Percentiles rank a stretch among this genome's conserved stretches.
phyloP scores from a whole-genome alignment of 1,140 invertebrate species.

The Macrostomum lignano region DNA sequence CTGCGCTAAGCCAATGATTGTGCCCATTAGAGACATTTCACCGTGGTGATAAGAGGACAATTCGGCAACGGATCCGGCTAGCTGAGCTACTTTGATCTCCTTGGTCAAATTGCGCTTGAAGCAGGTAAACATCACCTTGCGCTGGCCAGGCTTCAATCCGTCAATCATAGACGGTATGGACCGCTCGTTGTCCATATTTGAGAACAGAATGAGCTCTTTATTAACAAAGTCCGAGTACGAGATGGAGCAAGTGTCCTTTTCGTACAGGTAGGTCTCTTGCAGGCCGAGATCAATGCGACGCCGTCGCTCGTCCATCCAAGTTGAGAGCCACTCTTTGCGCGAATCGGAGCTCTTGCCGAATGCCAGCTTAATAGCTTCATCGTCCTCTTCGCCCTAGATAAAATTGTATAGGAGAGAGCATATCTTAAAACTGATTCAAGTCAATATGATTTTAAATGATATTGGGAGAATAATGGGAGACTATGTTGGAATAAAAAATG shows the following conservation, averaged over 20 bases:
- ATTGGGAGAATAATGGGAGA: no score
- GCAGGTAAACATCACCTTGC: constrained; percentile 77
- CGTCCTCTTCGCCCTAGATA: constrained; percentile 3
- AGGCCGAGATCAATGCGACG: constrained; percentile 43
- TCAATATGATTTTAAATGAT: no score
- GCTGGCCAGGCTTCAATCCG: constrained; percentile 78
- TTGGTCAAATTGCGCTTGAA: constrained; percentile 79
- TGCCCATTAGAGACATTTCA: constrained; percentile 65
- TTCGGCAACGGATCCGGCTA: constrained; percentile 86
- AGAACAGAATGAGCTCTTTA: constrained; percentile 79
- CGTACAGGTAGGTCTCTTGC: constrained; percentile 50
- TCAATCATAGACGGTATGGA: constrained; percentile 80
- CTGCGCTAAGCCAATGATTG: constrained; percentile 88
- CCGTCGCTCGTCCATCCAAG: constrained; percentile 78
- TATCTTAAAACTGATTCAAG: no score
- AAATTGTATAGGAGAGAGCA: no score
- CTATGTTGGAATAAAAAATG: no score
- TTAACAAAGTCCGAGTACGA: constrained; percentile 81
- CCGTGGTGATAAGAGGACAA: constrained; percentile 94
- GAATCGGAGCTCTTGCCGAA: constrained; percentile 49
- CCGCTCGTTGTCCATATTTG: constrained; percentile 77
- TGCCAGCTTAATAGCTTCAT: constrained; percentile 1
- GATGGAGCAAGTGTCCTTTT: constrained; percentile 55
- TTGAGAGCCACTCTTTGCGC: constrained; percentile 81
- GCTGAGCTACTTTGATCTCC: constrained; percentile 86